phyloP scores from a whole-genome alignment of 2,113 vertebrate genomes.

The Psophia crepitans region DNA sequence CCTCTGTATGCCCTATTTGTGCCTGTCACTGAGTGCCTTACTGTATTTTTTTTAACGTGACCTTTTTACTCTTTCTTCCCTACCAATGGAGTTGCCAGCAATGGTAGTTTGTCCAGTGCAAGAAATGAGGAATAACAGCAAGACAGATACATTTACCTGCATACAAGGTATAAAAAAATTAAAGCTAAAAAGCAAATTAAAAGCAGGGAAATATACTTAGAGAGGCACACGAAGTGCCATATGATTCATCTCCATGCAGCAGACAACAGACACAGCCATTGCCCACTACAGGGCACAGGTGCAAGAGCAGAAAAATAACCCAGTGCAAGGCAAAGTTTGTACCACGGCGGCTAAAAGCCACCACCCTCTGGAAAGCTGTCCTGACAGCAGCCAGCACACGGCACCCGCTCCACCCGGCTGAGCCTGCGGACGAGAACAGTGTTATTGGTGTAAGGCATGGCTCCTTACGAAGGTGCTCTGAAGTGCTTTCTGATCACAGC shows the following conservation, averaged over 20 bases:
- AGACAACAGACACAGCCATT: neutral
- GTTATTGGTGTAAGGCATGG: fast-evolving
- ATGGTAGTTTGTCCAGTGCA: neutral
- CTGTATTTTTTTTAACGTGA: neutral
- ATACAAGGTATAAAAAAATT: neutral
- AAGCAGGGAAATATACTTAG: neutral
- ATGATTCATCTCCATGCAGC: neutral
- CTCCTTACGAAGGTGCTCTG: neutral
- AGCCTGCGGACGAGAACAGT: neutral
- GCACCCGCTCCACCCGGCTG: neutral
- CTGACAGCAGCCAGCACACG: neutral
- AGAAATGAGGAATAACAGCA: neutral
- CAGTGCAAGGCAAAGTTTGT: neutral
- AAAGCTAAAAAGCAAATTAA: neutral
- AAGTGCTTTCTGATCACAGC: neutral
- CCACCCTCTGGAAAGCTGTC: neutral
- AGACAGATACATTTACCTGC: neutral
- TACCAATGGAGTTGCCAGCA: neutral
- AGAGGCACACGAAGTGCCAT: neutral
- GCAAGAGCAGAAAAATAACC: neutral
- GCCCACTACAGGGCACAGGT: neutral
- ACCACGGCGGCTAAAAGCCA: neutral
- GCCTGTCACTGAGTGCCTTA: neutral
- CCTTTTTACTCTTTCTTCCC: neutral
- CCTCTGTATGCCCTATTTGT: neutral